phyloP scores from a whole-genome alignment of 2,888 invertebrate species.

The Cryptus viduatorius region DNA sequence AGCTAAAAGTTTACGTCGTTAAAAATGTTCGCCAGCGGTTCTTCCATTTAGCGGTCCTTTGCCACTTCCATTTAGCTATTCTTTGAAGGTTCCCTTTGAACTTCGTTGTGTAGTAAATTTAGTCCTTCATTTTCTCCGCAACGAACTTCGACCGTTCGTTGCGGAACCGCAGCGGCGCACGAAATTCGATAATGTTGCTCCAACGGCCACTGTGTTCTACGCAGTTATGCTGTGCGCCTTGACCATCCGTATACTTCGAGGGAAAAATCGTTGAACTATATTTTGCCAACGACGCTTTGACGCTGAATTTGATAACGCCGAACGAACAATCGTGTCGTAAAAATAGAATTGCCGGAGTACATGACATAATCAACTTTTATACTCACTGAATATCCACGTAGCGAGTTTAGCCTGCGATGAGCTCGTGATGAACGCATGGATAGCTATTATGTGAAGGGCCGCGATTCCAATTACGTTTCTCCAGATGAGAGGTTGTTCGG shows the following conservation, averaged over 20 bases:
- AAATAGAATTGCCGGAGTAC: not conserved
- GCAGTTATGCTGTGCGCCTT: too few relatives aligned
- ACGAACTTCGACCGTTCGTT: not conserved
- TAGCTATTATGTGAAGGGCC: constrained; percentile 85
- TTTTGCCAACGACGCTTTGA: not conserved
- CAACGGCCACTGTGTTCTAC: not conserved
- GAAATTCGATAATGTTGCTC: not conserved
- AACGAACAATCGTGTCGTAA: not conserved
- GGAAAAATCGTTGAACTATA: not conserved
- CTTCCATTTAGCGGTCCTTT: too few relatives aligned
- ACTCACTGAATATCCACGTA: constrained; percentile 88
- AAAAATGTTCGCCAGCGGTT: too few relatives aligned
- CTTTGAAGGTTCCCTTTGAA: too few relatives aligned
- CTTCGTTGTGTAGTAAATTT: too few relatives aligned
- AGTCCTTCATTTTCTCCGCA: not conserved
- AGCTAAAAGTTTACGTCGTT: too few relatives aligned
- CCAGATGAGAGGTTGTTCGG: constrained; percentile 87
- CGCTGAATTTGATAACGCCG: not conserved
- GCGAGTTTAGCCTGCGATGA: constrained; percentile 82
- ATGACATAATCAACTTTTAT: constrained; percentile 20
- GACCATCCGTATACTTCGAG: not conserved
- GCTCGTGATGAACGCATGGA: constrained; percentile 83
- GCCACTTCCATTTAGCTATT: too few relatives aligned
- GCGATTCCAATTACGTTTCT: constrained; percentile 87
- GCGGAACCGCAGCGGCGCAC: not conserved